Evolutionary conservation across 1,140 invertebrate species (phyloP), one percentile per base, ranked within the genome.

Genomic region (Drosophila navojoa): DNA sequence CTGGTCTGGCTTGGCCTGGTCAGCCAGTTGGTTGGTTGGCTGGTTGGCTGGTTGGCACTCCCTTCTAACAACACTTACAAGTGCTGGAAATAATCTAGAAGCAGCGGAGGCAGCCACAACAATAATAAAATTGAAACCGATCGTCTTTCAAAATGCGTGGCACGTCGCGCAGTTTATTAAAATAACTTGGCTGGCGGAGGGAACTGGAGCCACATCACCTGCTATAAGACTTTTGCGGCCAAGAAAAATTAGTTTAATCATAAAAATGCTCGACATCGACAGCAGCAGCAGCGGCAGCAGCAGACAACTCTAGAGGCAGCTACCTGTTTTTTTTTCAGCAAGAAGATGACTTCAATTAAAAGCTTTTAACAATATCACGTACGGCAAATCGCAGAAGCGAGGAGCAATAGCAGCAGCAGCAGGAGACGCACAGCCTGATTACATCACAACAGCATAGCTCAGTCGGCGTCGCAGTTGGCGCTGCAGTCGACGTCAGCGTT

Each of bases 351-450:
- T 91, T 91, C 89, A 91, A 91, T 91, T 91, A 91, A 91, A 91
- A 91, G 84, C 89, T 89, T 91, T 91, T 91, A 91, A 91, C 89
- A 91, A 91, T 91, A 91, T 91, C 89, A 91, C 89, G 89, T 91
- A 89, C 89, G 50, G 71, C 76, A 75, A 76, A 89, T 85, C 84
- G 81, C 62, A 69, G 71, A 62, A 38, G 2, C 22, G 10, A n/a
- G 49, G 25, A 50, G 42, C 32, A 32, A 9, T 1, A 32, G 32
- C n/a, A 42, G 58, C 2, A 42, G 49, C 40, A 27, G 32, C 11
- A 50, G 59, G 54, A 40, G 49, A 32, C 22, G 57, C 7, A 15
- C 1, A 53, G 61, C 22, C 82, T 86, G 82, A 86, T 86, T 86
- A 86, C 82, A 86, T 86, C 82, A 86, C 82, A 86, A 76, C 64